Conservation (phyloP, 92 coral and sea anemone species). For the Zoanthus sansibaricus region DNA sequence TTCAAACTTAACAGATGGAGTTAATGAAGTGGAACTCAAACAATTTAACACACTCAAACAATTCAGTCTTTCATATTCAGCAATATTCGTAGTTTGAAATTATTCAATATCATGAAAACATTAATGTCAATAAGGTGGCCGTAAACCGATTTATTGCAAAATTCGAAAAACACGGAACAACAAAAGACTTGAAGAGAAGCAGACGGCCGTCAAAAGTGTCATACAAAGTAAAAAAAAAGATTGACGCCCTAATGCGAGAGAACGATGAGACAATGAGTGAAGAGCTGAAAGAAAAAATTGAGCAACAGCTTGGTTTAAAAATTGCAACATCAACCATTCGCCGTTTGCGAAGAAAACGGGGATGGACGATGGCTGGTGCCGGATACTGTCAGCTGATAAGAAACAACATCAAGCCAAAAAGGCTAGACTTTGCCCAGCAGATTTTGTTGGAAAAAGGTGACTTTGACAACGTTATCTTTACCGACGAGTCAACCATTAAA, state of each 20-base stretch:
- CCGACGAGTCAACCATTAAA: neutral
- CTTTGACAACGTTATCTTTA: neutral
- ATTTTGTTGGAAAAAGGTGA: neutral
- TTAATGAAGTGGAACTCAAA: no score
- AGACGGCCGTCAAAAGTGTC: neutral
- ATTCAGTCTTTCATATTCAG: no score
- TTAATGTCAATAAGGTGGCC: neutral
- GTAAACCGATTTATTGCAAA: neutral
- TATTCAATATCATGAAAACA: no score
- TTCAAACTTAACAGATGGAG: no score
- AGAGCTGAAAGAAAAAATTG: neutral
- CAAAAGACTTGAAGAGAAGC: neutral
- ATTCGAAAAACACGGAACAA: neutral
- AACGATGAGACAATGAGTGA: neutral
- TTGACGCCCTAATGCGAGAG: neutral
- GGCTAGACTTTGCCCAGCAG: conserved; percentile 2
- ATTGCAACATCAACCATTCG: neutral
- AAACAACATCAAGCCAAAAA: neutral
- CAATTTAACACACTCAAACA: no score
- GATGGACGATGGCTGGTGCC: conserved; percentile 17
- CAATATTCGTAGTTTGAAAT: no score
- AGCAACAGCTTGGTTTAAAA: neutral
- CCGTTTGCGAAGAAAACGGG: neutral
- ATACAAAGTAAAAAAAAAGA: neutral
- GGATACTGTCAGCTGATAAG: neutral